phyloP scores from a whole-genome alignment of 2,113 vertebrate species.

The Phyllopteryx taeniolatus region DNA sequence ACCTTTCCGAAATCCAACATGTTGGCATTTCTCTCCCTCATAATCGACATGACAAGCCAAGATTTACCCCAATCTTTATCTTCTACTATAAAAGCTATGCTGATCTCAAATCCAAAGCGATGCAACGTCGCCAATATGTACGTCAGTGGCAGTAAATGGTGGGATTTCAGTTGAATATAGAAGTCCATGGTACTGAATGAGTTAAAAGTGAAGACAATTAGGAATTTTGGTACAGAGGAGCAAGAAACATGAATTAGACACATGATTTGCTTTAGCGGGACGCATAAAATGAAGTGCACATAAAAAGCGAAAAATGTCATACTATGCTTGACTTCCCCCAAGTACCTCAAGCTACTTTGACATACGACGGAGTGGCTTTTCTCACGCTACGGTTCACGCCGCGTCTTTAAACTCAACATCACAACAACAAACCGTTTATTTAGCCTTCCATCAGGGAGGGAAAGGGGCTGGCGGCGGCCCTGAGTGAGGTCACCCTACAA shows the following conservation, averaged over 20 bases:
- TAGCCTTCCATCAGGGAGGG: constrained; percentile 39
- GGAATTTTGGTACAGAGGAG: background rate
- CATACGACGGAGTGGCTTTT: constrained; percentile 19
- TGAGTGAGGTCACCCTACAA: constrained; percentile 53
- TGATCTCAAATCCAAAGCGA: too few relatives aligned
- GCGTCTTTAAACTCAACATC: constrained; percentile 13
- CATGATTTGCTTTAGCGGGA: background rate
- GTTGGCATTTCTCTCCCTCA: too few relatives aligned
- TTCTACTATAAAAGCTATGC: too few relatives aligned
- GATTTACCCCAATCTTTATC: too few relatives aligned
- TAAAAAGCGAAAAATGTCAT: constrained; percentile 9
- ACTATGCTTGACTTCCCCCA: constrained; percentile 16
- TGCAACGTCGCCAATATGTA: background rate
- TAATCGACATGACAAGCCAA: too few relatives aligned
- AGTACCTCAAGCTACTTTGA: constrained; percentile 25
- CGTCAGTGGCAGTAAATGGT: background rate
- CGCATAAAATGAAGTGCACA: constrained; percentile 1
- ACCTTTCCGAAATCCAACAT: too few relatives aligned
- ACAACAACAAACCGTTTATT: constrained; percentile 36
- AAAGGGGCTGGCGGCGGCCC: constrained; percentile 34
- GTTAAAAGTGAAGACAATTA: background rate
- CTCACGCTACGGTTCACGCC: constrained; percentile 28
- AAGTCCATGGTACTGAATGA: background rate
- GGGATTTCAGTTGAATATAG: background rate
- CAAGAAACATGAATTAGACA: background rate